Evolutionary conservation across 1,140 invertebrate genomes (phyloP).

Genomic region (Sminthurides bifidus): DNA sequence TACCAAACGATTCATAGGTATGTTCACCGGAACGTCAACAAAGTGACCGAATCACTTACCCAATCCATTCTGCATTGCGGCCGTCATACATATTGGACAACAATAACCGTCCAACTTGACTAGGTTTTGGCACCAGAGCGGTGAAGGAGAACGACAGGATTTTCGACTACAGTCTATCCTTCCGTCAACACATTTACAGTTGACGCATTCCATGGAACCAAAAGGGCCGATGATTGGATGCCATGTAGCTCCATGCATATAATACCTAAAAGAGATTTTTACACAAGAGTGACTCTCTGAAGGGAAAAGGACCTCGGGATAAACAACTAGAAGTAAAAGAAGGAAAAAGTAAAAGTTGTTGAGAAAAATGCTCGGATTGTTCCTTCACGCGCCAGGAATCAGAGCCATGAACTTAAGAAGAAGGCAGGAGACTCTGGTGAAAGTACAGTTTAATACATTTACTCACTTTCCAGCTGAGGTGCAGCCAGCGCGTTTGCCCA

Average conservation of each 20-base stretch:
- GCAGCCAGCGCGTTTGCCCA: constrained; percentile 17
- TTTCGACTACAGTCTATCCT: constrained; percentile 35
- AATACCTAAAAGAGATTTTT: constrained; percentile 26
- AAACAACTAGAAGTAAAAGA: no score
- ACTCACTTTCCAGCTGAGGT: constrained; percentile 25
- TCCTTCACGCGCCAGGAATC: no score
- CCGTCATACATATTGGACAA: constrained; percentile 32
- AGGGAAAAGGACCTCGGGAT: background rate
- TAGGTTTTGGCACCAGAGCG: constrained; percentile 33
- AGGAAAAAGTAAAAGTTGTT: no score
- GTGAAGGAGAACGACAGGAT: constrained; percentile 31
- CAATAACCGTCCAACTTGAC: constrained; percentile 34
- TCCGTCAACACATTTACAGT: constrained; percentile 34
- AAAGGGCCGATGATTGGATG: constrained; percentile 38
- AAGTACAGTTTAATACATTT: background rate
- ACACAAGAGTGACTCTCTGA: background rate
- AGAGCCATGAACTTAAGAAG: no score
- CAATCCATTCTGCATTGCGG: no score
- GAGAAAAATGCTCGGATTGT: no score
- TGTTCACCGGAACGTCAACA: no score
- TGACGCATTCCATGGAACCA: constrained; percentile 36
- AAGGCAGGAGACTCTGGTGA: background rate
- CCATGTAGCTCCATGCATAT: constrained; percentile 36
- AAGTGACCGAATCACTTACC: no score
- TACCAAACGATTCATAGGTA: no score